phyloP scores from a whole-genome alignment of 2,797 vertebrate species.

The Malurus splendens region DNA sequence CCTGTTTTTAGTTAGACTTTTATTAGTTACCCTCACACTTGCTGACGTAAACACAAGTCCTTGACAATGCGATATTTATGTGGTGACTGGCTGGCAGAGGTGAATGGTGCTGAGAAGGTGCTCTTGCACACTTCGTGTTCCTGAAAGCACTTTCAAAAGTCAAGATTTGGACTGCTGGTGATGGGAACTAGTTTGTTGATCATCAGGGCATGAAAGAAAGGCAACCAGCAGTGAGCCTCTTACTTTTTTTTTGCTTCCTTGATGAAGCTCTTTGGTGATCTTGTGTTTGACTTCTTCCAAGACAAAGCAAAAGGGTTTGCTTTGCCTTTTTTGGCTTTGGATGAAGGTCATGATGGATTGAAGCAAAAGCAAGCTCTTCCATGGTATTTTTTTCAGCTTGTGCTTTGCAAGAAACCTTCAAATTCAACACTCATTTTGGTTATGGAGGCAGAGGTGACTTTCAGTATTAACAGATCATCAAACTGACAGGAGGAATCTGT shows the following conservation, averaged over 20 bases:
- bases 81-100: neutral
- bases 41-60: neutral
- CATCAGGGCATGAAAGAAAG: neutral
- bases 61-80: neutral
- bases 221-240: neutral
- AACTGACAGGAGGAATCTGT: neutral
- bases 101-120: neutral
- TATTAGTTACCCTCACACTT: neutral
- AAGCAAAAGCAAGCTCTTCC: neutral
- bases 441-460: neutral
- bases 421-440: neutral
- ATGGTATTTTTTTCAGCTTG: neutral
- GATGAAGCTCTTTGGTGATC: neutral
- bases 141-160: neutral
- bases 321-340: neutral
- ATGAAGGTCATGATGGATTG: neutral
- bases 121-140: neutral
- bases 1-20: neutral
- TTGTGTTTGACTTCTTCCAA: neutral
- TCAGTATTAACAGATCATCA: neutral
- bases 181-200: neutral
- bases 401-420: neutral
- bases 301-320: neutral
- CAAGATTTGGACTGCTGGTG: neutral
- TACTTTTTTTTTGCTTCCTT: neutral